Percentiles rank a stretch among this genome's conserved stretches.
Evolutionary conservation across 2,113 vertebrate species (phyloP).

Genomic region (Cromileptes altivelis): DNA sequence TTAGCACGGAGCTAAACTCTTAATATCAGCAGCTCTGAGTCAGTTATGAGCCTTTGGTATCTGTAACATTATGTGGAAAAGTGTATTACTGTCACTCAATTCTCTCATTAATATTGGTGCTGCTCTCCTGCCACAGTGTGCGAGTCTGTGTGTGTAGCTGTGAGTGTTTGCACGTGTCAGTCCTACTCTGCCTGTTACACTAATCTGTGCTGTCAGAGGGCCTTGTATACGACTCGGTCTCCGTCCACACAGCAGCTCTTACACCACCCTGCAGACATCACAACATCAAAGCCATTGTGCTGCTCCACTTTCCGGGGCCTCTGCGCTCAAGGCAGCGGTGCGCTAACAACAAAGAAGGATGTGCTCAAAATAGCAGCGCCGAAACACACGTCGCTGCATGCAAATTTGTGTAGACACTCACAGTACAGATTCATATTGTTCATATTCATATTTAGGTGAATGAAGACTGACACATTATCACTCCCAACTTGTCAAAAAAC

Average conservation of each 20-base stretch:
- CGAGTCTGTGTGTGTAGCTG: not conserved
- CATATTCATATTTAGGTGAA: not conserved
- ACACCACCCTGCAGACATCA: constrained; percentile 54
- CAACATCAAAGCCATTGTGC: constrained; percentile 67
- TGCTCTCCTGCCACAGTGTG: not conserved
- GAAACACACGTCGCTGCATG: constrained; percentile 28
- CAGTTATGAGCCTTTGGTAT: not conserved
- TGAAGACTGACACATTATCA: not conserved
- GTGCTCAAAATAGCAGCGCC: constrained; percentile 57
- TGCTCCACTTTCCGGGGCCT: constrained; percentile 70
- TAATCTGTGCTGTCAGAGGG: constrained; percentile 55
- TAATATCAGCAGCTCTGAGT: constrained; percentile 7
- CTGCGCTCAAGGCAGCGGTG: constrained; percentile 62
- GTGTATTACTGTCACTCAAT: not conserved
- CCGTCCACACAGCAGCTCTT: constrained; percentile 32
- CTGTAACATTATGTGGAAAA: not conserved
- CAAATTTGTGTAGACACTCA: constrained; percentile 26
- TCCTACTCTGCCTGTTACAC: not conserved
- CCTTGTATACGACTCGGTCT: constrained; percentile 16
- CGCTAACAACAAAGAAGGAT: constrained; percentile 61
- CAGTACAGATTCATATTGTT: constrained; percentile 24
- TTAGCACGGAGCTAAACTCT: not conserved
- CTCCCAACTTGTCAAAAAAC: too few species aligned
- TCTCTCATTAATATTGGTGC: not conserved
- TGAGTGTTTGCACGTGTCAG: constrained; percentile 26